Evolutionary conservation across 2,113 vertebrate genomes (phyloP), one percentile per base, ranked within the genome.

Genomic region (Macaca mulatta): DNA sequence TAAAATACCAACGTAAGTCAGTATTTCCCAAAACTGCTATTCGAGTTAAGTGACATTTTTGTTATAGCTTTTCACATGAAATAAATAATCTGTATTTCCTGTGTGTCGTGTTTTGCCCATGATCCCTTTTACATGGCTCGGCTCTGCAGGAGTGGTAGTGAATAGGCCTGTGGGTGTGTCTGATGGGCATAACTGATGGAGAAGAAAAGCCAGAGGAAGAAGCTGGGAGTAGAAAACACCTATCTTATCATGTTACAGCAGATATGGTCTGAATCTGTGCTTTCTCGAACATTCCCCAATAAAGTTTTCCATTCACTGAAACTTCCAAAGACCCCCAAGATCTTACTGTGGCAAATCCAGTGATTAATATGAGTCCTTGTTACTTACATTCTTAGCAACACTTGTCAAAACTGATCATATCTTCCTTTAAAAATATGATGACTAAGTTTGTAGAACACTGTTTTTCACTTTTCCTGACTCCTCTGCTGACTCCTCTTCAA

Each of bases 231-330:
- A 83, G 27, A 55, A 38, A 18, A 84, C 11, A 25, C 35, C 10
- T 32, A 2, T 25, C 25, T 45, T 40, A 13, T 13, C 8, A 0
- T 0, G 12, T 38, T 30, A 13, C 16, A 30, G 9, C 7, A 30
- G 17, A 45, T 16, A 23, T 32, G 6, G 59, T 13, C 35, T 43
- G 78, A 16, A 23, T 12, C 52, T 72, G 4, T 12, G 52, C 45
- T 52, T 69, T 43, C n/a, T 55, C 40, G 25, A 84, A 72, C 17
- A 14, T 67, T 14, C 32, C 64, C 23, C 22, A 82, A 0, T 70
- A 43, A 32, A 38, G 11, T 43, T 70, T 74, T 64, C n/a, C 30
- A 25, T 80, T 35, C 25, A 80, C 43, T 74, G 61, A 35, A 80
- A 45, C 30, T 27, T 77, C 11, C 11, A 3, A 30, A 13, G 2